Evolutionary conservation across 1,140 invertebrate genomes (phyloP), one percentile per base, ranked within the genome.

Genomic region (Temnothorax nylanderi): DNA sequence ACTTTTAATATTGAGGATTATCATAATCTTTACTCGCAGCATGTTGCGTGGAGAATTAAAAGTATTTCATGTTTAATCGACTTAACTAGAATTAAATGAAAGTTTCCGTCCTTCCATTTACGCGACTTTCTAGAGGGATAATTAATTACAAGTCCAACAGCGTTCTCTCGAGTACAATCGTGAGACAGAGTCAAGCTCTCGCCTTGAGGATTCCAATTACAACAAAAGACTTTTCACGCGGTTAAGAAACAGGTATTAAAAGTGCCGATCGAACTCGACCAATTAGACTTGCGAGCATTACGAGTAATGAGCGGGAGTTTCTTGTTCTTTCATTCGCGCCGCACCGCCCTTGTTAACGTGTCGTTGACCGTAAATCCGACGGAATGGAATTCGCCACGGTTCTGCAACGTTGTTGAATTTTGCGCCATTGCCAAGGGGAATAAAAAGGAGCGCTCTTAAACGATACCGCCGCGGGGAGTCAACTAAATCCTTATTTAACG

Each of bases 271-370:
- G 84, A 77, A 91, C 84, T 58, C 47, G 74, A 76, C 80, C 32
- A 90, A 88, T 89, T 85, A 88, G 87, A 81, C 56, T 26, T 49
- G 65, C 47, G 56, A 44, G 47, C 58, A 58, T 51, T 49, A 58
- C 76, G 47, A 74, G 78, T 86, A 88, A 86, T 78, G 82, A 88
- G 34, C 67, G 54, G 18, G 51, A 34, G 47, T 72, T 69, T 80
- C 80, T 69, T 44, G 51, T 47, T 69, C 41, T 62, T 71, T 71
- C 47, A 85, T 85, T 26, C 47, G 74, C 26, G 32, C 56, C 21
- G n/a, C 37, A 26, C 72, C 58, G 41, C 54, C 72, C 88, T 90
- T 82, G 85, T 90, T 90, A 90, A 89, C 85, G 82, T 64, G 88
- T 86, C 76, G 76, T 76, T 69, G 47, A 76, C 82, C 49, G 84